Percentiles rank a stretch among this genome's conserved stretches.
phyloP scores from a whole-genome alignment of 1,140 invertebrate species.

The Aphaenogaster floridana region DNA sequence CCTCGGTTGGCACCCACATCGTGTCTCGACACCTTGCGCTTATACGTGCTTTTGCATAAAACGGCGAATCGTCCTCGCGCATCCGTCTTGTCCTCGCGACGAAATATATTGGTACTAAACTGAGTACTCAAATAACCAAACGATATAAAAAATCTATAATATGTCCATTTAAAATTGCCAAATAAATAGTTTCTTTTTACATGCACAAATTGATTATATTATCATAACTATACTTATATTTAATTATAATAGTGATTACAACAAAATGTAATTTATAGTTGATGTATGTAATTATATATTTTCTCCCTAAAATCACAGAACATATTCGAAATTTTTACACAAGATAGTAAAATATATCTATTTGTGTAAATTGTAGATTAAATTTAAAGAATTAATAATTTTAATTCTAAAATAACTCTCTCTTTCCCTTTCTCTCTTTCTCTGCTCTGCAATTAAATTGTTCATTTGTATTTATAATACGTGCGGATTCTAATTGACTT shows the following conservation, averaged over 20 bases:
- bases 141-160: not conserved
- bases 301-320: not conserved
- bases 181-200: not conserved
- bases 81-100: constrained; percentile 32
- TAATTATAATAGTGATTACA: not conserved
- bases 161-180: not conserved
- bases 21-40: constrained; percentile 53
- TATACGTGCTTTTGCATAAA: constrained; percentile 60
- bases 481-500: not conserved
- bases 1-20: constrained; percentile 47
- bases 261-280: not conserved
- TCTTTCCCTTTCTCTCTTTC: not conserved
- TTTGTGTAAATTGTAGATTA: not conserved
- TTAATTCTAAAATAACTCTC: not conserved
- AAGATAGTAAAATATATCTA: not conserved
- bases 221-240: not conserved
- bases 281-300: not conserved
- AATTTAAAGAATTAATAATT: not conserved
- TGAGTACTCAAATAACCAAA: not conserved
- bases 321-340: not conserved
- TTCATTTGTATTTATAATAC: not conserved
- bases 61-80: constrained; percentile 46
- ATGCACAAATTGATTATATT: not conserved
- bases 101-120: not conserved
- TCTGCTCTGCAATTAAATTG: not conserved